These are phyloP conservation scores for Entomobrya proxima DNA, from an alignment of 2,888 invertebrate species.

Conservation along the genomic window DNA sequence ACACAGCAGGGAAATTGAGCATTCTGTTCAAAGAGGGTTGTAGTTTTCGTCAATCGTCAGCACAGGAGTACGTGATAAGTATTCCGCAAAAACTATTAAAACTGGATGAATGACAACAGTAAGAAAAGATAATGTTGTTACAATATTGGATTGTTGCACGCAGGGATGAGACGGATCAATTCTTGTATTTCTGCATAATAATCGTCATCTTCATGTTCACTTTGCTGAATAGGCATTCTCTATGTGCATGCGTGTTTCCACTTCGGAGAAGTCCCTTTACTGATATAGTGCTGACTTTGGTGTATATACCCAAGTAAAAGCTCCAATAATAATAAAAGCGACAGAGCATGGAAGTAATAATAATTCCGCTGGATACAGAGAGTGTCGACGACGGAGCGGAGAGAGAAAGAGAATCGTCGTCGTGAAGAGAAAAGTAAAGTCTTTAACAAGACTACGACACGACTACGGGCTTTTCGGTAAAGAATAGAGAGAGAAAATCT, in stretches of 20 bases:
- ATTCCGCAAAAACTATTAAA: conserved; percentile 56
- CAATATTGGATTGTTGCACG: conserved; percentile 57
- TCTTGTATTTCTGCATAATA: conserved; percentile 50
- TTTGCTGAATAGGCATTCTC: conserved; percentile 10
- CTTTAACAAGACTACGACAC: conserved; percentile 30
- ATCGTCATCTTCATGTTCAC: conserved; percentile 12
- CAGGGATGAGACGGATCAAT: conserved; percentile 58
- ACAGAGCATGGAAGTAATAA: conserved; percentile 34
- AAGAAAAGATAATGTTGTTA: conserved; percentile 54
- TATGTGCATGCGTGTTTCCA: conserved; percentile 29
- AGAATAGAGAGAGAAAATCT: conserved; percentile 34
- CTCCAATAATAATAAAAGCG: conserved; percentile 21
- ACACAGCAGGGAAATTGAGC: background rate
- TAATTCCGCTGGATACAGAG: conserved; percentile 3
- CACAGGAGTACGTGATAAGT: conserved; percentile 3
- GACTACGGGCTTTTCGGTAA: conserved; percentile 39
- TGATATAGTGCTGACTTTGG: conserved; percentile 1
- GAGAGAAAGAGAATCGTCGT: background rate
- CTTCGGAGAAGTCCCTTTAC: background rate
- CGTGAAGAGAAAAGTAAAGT: conserved; percentile 40
- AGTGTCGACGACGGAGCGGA: no score
- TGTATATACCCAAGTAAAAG: conserved; percentile 15
- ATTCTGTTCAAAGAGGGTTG: background rate
- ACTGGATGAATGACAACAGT: conserved; percentile 39
- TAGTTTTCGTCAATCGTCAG: background rate